A percentile compares a stretch with the other conserved stretches of the same genome.
phyloP scores from a whole-genome alignment of 2,113 vertebrate species.

The Osmerus mordax region DNA sequence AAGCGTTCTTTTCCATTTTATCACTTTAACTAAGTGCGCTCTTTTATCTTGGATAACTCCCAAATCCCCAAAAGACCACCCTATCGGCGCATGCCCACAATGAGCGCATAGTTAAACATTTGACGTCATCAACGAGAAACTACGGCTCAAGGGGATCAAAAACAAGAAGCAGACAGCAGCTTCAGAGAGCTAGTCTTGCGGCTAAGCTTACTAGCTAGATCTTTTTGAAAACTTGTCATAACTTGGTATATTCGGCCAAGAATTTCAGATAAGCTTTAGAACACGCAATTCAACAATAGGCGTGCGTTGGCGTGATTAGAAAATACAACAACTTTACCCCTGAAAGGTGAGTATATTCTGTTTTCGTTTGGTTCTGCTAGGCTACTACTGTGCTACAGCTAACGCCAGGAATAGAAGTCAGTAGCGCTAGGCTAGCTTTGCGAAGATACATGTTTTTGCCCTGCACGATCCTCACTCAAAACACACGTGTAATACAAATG shows the following conservation, averaged over 20 bases:
- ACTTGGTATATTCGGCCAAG: not conserved
- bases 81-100: slow-evolving; percentile 1
- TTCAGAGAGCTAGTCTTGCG: not conserved
- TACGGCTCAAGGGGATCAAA: not conserved
- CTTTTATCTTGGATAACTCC: not conserved
- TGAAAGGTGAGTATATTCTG: slow-evolving; percentile 36
- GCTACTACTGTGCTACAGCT: not conserved
- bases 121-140: slow-evolving; percentile 13
- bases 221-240: not conserved
- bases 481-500: too few relatives aligned
- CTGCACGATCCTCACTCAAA: too few relatives aligned
- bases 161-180: slow-evolving; percentile 3
- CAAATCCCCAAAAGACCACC: not conserved
- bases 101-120: slow-evolving; percentile 1
- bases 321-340: not conserved
- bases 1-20: too few relatives aligned
- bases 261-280: not conserved
- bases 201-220: not conserved
- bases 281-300: not conserved
- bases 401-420: not conserved
- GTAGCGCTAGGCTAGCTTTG: slow-evolving; percentile 35
- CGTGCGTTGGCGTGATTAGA: not conserved
- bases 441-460: slow-evolving; percentile 40
- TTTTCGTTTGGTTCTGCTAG: slow-evolving; percentile 52
- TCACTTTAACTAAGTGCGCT: too few relatives aligned